Evolutionary conservation across 2,888 invertebrate genomes (phyloP).

Genomic region (Embidobia sp.): DNA sequence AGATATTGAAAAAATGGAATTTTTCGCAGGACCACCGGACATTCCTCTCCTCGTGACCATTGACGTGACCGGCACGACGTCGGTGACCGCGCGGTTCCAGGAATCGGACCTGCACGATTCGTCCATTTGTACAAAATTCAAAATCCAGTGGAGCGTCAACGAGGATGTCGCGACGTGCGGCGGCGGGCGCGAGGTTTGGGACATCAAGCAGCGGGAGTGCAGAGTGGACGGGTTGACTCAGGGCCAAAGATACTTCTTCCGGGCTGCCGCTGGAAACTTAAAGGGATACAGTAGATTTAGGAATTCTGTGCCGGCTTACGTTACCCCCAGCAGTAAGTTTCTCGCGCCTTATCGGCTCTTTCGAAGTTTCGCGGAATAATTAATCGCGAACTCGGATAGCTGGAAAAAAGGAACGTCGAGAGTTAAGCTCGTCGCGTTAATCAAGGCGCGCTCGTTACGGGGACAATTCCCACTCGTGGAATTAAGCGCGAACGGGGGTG

Average conservation of each 20-base stretch:
- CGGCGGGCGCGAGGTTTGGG: constrained; percentile 89
- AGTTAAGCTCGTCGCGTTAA: too few species aligned
- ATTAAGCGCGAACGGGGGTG: constrained; percentile 10
- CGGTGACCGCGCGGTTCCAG: constrained; percentile 86
- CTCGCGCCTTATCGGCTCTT: background rate
- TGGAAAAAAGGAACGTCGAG: too few species aligned
- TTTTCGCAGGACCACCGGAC: constrained; percentile 86
- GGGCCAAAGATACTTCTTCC: constrained; percentile 93
- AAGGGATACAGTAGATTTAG: constrained; percentile 93
- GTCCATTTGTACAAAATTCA: constrained; percentile 94
- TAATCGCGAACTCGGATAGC: too few species aligned
- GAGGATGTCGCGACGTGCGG: constrained; percentile 92
- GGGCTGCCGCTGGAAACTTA: constrained; percentile 95
- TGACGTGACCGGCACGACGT: constrained; percentile 86
- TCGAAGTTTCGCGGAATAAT: too few species aligned
- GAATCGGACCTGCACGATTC: constrained; percentile 88
- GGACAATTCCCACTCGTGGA: constrained; percentile 25
- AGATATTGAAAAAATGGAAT: too few species aligned
- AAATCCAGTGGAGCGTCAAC: constrained; percentile 97
- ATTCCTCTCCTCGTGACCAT: constrained; percentile 90
- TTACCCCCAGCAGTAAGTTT: constrained; percentile 94
- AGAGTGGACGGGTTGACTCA: constrained; percentile 89
- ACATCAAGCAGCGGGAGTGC: constrained; percentile 85
- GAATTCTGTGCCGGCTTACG: constrained; percentile 90
- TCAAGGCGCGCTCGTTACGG: too few species aligned